phyloP scores from a whole-genome alignment of 2,888 invertebrate species.

The Cantharis nigra region DNA sequence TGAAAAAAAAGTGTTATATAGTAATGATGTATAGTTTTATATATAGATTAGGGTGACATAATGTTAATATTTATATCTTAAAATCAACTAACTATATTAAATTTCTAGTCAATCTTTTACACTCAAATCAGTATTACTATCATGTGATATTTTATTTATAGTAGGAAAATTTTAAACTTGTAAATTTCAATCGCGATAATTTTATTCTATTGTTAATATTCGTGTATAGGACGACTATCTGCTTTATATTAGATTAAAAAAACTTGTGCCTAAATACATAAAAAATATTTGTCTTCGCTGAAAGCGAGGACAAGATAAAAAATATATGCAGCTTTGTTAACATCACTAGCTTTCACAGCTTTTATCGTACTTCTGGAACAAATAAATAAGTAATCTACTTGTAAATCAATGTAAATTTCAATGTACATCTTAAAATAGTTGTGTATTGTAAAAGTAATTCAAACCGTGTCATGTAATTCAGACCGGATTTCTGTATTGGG shows the following conservation, averaged over 20 bases:
- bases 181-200: not conserved
- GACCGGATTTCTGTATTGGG: not conserved
- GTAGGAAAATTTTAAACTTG: not conserved
- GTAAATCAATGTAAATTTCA: not conserved
- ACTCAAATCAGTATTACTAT: slow-evolving; percentile 11
- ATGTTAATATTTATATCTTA: not conserved
- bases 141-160: slow-evolving; percentile 6
- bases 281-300: not conserved
- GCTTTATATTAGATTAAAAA: not conserved
- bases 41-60: not conserved
- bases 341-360: slow-evolving; percentile 4
- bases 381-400: not conserved
- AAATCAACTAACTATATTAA: not conserved
- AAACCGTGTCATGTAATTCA: not conserved
- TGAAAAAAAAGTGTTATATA: not conserved
- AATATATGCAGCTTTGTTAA: not conserved
- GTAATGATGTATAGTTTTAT: not conserved
- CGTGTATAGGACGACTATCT: not conserved
- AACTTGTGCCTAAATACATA: slow-evolving; percentile 7
- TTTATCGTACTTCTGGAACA: slow-evolving; percentile 1
- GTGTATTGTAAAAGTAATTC: not conserved
- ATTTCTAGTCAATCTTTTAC: slow-evolving; percentile 6
- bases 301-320: not conserved
- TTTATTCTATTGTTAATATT: not conserved
- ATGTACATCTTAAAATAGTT: not conserved